These are phyloP conservation scores for Oncopeltus fasciatus DNA, from an alignment of 1,140 invertebrate species.

Conservation along the genomic window DNA sequence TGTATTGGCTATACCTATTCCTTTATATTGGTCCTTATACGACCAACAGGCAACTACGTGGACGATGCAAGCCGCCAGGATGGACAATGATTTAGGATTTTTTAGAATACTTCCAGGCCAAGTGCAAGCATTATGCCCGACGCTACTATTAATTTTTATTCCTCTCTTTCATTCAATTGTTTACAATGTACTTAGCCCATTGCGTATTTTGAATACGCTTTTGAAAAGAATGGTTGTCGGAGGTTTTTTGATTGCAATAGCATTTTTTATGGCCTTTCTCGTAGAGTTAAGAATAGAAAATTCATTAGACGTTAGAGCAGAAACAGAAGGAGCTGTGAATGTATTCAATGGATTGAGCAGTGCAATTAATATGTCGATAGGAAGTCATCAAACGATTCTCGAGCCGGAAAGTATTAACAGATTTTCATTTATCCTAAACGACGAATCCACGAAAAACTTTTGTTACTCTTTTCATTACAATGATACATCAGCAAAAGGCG, in stretches of 20 bases:
- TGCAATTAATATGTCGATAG: too few relatives aligned
- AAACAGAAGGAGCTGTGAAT: too few relatives aligned
- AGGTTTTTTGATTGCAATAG: neutral
- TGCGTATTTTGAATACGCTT: neutral
- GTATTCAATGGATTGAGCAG: too few relatives aligned
- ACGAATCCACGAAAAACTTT: too few relatives aligned
- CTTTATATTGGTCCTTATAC: neutral
- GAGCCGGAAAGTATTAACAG: too few relatives aligned
- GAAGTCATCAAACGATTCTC: too few relatives aligned
- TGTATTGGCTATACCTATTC: neutral
- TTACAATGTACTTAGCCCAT: neutral
- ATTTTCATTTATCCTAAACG: too few relatives aligned
- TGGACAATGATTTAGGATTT: neutral
- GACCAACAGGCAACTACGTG: slow-evolving; percentile 7
- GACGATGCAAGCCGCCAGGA: neutral
- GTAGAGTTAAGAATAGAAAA: neutral
- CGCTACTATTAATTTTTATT: neutral
- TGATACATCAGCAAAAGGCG: too few relatives aligned
- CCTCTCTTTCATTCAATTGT: neutral
- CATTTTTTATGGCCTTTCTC: neutral
- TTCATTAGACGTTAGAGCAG: too few relatives aligned
- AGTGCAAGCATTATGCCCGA: neutral
- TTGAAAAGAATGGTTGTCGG: neutral
- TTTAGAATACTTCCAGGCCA: neutral
- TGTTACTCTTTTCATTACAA: too few relatives aligned